Base-by-base conservation (phyloP, 30 jellyfish, hydroid and myxozoan species). In the Aurelia sp. region DNA sequence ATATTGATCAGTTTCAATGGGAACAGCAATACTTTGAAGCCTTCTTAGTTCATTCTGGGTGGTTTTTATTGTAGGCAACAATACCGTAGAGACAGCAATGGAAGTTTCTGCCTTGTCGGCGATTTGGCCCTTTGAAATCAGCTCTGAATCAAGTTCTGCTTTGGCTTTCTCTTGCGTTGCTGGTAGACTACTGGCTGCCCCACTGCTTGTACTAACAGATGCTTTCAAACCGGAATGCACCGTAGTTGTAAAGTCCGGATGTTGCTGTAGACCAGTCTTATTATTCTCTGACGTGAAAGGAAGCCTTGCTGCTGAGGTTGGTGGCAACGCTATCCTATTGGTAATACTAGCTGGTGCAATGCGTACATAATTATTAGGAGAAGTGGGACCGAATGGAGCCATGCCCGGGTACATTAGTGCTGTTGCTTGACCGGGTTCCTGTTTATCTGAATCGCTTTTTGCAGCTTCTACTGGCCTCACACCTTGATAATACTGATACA, bases 291-390 rank as follows among this genome's bases (percentile, higher is more conserved):
- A 66, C n/a, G 67, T 27, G 20, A 60, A 63, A 30, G 76, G 52
- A 37, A 40, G 72, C 21, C 76, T 40, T 8, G 71, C 50, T 13
- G 47, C 21, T 23, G 88, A 19, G 71, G 44, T n/a, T 0, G 84
- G 69, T 50, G 83, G 87, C 37, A 84, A 15, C 17, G 86, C 70
- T 23, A 76, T 76, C 44, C 84, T 73, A 20, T 27, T 48, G 27
- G 76, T 37, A 41, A 31, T 62, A 47, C 63, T 73, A 31, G 98
- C 98, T 20, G 98, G 98, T 5, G 98, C 98, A 44, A 91, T 91
- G n/a, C 98, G 93, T 11, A 91, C 96, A 63, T 80, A 91, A 68
- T 83, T 91, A 64, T 90, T 79, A 15, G 92, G 66, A 13, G 66
- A n/a, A 47, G 84, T 52, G 51, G 78, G 79, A 67, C 68, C 59